A percentile compares a stretch with the other conserved stretches of the same genome.
Conservation (phyloP, 2,797 vertebrate species). For the Rhabdomys pumilio region DNA sequence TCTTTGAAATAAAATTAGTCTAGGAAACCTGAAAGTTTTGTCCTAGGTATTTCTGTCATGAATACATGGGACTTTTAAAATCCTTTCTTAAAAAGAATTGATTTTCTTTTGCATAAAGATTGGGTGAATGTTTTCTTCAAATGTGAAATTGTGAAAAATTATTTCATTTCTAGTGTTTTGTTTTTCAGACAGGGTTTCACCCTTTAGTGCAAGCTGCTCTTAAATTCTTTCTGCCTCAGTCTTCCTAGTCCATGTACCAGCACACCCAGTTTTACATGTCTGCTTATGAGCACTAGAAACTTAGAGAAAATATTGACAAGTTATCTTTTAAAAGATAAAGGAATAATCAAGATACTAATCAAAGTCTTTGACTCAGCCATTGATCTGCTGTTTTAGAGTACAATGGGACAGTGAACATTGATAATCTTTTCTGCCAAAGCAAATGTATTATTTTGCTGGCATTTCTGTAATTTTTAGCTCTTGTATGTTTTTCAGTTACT, state of each 20-base stretch:
- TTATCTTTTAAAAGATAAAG: constrained; percentile 45
- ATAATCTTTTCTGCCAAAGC: constrained; percentile 49
- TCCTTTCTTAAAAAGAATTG: constrained; percentile 52
- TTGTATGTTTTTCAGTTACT: constrained; percentile 53
- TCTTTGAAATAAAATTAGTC: neutral
- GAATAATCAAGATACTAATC: constrained; percentile 56
- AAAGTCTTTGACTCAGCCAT: constrained; percentile 34
- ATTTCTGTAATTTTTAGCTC: constrained; percentile 64
- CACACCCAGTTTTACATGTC: neutral
- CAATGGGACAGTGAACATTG: neutral
- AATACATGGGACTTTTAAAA: constrained; percentile 35
- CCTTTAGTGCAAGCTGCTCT: neutral
- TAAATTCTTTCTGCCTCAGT: neutral
- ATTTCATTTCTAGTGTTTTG: neutral
- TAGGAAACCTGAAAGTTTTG: constrained; percentile 23
- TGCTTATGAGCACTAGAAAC: constrained; percentile 5
- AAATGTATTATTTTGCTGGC: neutral
- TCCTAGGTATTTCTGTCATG: constrained; percentile 13
- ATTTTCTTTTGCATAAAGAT: constrained; percentile 18
- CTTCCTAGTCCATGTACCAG: neutral
- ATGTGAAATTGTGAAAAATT: constrained; percentile 31
- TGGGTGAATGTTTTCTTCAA: constrained; percentile 17
- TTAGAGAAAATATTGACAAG: constrained; percentile 35
- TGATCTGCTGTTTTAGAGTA: constrained; percentile 22
- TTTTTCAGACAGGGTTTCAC: neutral